Evolutionary conservation across 2,888 invertebrate genomes (phyloP), one percentile per base, ranked within the genome.

Genomic region (Amiota minor): DNA sequence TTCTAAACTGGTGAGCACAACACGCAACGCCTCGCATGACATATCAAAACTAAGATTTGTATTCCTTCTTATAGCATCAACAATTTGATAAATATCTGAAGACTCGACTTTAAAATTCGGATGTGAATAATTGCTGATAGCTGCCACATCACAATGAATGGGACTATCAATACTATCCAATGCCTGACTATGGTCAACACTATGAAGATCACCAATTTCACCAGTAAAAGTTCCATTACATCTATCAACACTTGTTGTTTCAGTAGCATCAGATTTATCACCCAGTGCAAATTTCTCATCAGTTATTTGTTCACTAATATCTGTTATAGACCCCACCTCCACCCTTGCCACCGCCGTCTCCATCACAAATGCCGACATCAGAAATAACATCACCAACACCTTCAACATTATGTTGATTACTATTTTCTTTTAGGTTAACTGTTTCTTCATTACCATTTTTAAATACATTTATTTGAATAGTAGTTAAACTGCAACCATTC

Each of bases 1-100:
- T 77, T 90, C 90, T 75, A 90, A 78, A 74, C 89, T 90, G 46
- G 89, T 91, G 1, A 95, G 91, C 0, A 97, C 95, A 56, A 96
- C 95, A 76, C 94, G 94, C 50, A 96, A 93, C 14, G 96, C 96
- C 72, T 96, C 93, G 88, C 95, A 94, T 0, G 96, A 96, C 92
- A 95, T 93, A 81, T 96, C 95, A 89, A 96, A 95, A 81, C 96
- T 96, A 55, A 97, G 91, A 83, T 96, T 95, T 0, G 97, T 96
- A 85, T 95, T 95, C 81, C 93, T 93, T 69, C 97, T 91, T 56
- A 97, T 95, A 81, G 94, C 92, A 88, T 95, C 95, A 9, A 95
- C 93, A 77, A 95, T 92, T 83, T 95, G 94, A 89, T 95, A 96
- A 62, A 95, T 93, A 71, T 90, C 89, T 2, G 89, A 87, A 11